Base-by-base conservation (phyloP, 2,113 vertebrate species). In the Elanus axillaris region DNA sequence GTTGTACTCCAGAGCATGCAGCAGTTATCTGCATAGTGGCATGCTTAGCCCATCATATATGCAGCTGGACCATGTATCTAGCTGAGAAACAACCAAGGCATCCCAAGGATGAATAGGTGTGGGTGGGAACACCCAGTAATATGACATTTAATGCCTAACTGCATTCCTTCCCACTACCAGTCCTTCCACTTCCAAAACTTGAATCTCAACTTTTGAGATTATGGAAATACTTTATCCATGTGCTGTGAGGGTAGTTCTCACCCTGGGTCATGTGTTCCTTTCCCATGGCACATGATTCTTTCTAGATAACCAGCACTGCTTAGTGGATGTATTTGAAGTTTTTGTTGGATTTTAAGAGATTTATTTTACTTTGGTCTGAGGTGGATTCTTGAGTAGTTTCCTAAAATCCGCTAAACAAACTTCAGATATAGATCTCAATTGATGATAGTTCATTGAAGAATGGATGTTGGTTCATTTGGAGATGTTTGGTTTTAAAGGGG, bases 271-370 rank as follows among this genome's bases (percentile, higher is more conserved):
- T 69, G 60, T 75, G 71, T 64, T 64, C 22, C n/a, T 74, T 92
- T 87, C 50, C 32, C 78, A 52, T 36, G 73, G 48, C 59, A 68
- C 17, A 15, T 68, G 45, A 53, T 83, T 71, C 20, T n/a, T 78
- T 40, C 47, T 13, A 67, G 66, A 32, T 58, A 80, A 86, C 77
- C 42, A 88, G 34, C 43, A n/a, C 22, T 53, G 31, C 32, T 60
- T 85, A 85, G 71, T 75, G 50, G 36, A 43, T 85, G 42, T 93
- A 32, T 94, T 68, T 91, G 63, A 88, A 74, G 31, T 36, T 93
- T 93, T 69, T 77, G 31, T 43, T 92, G 80, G 66, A 50, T 90
- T 96, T 96, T 77, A n/a, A 87, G 85, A 88, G 47, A 34, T 67
- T n/a, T 68, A 8, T 84, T 88, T 87, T 78, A 58, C 10, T 88